Base-by-base conservation (phyloP, 2,797 vertebrate species). In the Danio kyathit region DNA sequence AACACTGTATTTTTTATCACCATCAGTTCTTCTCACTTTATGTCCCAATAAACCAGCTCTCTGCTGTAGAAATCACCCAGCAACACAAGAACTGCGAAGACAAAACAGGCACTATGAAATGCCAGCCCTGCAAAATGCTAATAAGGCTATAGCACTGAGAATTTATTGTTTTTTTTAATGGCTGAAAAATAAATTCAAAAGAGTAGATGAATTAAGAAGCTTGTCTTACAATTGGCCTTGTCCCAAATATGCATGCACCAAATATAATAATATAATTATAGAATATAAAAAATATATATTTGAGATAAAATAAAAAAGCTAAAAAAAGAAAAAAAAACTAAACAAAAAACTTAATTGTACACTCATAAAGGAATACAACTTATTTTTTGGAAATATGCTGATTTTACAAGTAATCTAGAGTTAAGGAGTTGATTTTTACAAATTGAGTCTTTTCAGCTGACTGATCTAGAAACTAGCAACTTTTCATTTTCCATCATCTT, bases 71-170 rank as follows among this genome's bases (percentile, higher is more conserved):
- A 74, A 74, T 38, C 7, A 6, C 41, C 41, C 17, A 60, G 54
- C 51, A 29, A 57, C 52, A 77, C 16, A 7, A 16, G n/a, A 54
- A 65, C 17, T 38, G 41, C 13, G 51, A 66, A 67, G 64, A 67
- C 14, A n/a, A 67, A 66, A 69, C 2, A 46, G 40, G 11, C 41
- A 8, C 17, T 10, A 16, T 40, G 13, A 78, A 60, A 11, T 79
- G 56, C 44, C 7, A 61, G 21, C 12, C 56, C 46, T 43, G 66
- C 66, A 61, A 61, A 79, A 79, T 70, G 76, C 21, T 70, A 78
- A 76, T 66, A 56, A 70, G 66, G 14, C 5, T 48, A 41, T 5
- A 67, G 11, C 41, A 57, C 11, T 59, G 16, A 61, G 5, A 79
- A 40, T 70, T 60, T 52, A 51, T 60, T 16, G 29, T 2, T 10